Evolutionary conservation across 2,888 invertebrate genomes (phyloP).

Genomic region (Spodoptera picta): DNA sequence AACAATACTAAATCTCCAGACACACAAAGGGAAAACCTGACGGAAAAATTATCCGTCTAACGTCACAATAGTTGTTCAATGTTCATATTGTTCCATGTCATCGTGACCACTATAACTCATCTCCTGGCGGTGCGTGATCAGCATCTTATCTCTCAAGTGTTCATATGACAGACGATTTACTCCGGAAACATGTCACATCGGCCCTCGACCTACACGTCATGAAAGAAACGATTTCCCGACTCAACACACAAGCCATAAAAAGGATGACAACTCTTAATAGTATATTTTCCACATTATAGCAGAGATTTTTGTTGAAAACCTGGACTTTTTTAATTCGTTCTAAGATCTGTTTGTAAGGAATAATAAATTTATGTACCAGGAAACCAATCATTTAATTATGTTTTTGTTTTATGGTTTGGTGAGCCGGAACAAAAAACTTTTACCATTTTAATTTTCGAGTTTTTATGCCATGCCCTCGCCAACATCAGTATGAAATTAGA

Average conservation of each 20-base stretch:
- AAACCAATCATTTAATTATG: conserved; percentile 6
- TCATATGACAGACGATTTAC: conserved; percentile 50
- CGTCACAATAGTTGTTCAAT: conserved; percentile 13
- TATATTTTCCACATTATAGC: conserved; percentile 46
- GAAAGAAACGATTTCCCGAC: conserved; percentile 57
- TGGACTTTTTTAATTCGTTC: too few relatives aligned
- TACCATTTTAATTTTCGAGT: too few relatives aligned
- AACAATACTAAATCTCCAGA: conserved; percentile 1
- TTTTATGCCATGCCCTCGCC: too few relatives aligned
- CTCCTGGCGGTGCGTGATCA: conserved; percentile 38
- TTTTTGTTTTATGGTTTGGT: conserved; percentile 2
- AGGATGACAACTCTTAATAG: neutral
- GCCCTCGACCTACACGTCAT: conserved; percentile 29
- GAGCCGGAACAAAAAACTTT: too few relatives aligned
- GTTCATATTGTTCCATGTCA: conserved; percentile 2
- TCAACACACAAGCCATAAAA: conserved; percentile 46
- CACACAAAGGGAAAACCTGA: conserved; percentile 8
- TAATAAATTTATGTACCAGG: neutral
- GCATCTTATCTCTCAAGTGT: conserved; percentile 36
- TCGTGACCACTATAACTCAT: conserved; percentile 25
- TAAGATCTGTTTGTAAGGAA: too few relatives aligned
- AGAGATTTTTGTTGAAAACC: conserved; percentile 48
- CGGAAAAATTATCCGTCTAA: conserved; percentile 14
- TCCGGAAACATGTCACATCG: conserved; percentile 40
- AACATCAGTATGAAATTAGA: conserved; percentile 10